Conservation (phyloP, 2,797 vertebrate species). For the Phataginus tetradactyla region DNA sequence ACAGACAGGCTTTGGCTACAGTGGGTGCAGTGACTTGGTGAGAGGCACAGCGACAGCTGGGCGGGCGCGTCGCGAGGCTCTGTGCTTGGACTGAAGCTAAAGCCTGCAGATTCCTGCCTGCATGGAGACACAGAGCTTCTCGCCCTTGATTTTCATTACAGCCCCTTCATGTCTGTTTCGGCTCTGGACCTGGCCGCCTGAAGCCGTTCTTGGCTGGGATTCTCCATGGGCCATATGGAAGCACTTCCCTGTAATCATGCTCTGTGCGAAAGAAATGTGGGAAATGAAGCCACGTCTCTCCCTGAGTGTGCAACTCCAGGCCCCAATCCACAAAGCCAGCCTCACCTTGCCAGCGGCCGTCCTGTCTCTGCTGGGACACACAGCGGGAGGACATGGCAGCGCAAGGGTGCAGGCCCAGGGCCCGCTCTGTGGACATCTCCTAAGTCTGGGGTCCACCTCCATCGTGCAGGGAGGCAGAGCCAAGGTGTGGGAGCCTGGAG, state of each 20-base stretch:
- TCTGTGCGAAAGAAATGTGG: constrained; percentile 72
- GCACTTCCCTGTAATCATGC: constrained; percentile 64
- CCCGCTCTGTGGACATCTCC: constrained; percentile 49
- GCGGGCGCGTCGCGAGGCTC: background rate
- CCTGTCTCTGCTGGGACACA: constrained; percentile 51
- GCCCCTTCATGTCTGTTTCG: background rate
- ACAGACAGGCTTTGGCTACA: background rate
- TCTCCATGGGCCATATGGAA: constrained; percentile 67
- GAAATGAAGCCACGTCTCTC: constrained; percentile 67
- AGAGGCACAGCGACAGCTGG: too few species aligned
- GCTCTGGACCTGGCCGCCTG: constrained; percentile 34
- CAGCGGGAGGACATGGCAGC: constrained; percentile 36
- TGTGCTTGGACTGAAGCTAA: background rate
- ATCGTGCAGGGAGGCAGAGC: constrained; percentile 64
- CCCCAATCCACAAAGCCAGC: background rate
- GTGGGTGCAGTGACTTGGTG: background rate
- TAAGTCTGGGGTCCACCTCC: constrained; percentile 69
- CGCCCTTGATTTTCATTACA: background rate
- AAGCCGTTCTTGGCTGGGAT: constrained; percentile 54
- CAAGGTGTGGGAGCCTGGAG: constrained; percentile 70
- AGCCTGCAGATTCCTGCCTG: background rate
- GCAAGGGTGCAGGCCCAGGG: constrained; percentile 38
- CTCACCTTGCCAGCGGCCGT: constrained; percentile 57
- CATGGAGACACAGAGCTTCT: background rate
- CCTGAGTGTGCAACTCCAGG: constrained; percentile 16